Conservation (phyloP, 2,888 invertebrate genomes). For the Spicauda simplicius region DNA sequence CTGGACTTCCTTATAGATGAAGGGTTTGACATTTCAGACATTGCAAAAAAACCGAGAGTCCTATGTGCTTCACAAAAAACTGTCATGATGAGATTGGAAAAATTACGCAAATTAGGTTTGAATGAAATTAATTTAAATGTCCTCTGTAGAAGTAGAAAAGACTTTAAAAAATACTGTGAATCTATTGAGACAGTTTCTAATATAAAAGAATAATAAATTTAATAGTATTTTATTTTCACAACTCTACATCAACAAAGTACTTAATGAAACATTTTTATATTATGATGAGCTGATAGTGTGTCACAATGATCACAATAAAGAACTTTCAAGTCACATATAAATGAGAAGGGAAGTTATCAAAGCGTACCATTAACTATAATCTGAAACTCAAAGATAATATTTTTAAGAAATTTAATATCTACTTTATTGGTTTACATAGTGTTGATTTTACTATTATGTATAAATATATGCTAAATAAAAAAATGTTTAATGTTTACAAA, state of each 20-base stretch:
- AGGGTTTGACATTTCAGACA: slow-evolving; percentile 80
- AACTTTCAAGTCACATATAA: not conserved
- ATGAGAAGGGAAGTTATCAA: not conserved
- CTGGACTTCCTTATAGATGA: slow-evolving; percentile 83
- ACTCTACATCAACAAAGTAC: not conserved
- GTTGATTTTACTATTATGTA: slow-evolving; percentile 5
- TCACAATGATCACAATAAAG: not conserved
- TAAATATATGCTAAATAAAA: slow-evolving; percentile 32
- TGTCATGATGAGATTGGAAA: slow-evolving; percentile 77
- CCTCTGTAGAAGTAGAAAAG: slow-evolving; percentile 82
- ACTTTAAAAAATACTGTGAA: slow-evolving; percentile 80
- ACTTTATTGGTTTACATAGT: slow-evolving; percentile 4
- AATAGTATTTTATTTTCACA: slow-evolving; percentile 13
- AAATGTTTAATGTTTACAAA: slow-evolving; percentile 21
- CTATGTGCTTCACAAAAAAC: slow-evolving; percentile 84
- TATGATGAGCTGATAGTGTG: not conserved
- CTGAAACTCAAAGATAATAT: not conserved
- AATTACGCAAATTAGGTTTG: slow-evolving; percentile 75
- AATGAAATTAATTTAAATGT: slow-evolving; percentile 79
- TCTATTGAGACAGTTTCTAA: slow-evolving; percentile 47
- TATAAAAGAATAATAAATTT: slow-evolving; percentile 25
- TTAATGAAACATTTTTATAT: not conserved
- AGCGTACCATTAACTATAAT: not conserved
- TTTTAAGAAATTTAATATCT: slow-evolving; percentile 10
- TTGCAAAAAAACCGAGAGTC: slow-evolving; percentile 82